Evolutionary conservation across 2,888 invertebrate genomes (phyloP).

Genomic region (Mantis religiosa): DNA sequence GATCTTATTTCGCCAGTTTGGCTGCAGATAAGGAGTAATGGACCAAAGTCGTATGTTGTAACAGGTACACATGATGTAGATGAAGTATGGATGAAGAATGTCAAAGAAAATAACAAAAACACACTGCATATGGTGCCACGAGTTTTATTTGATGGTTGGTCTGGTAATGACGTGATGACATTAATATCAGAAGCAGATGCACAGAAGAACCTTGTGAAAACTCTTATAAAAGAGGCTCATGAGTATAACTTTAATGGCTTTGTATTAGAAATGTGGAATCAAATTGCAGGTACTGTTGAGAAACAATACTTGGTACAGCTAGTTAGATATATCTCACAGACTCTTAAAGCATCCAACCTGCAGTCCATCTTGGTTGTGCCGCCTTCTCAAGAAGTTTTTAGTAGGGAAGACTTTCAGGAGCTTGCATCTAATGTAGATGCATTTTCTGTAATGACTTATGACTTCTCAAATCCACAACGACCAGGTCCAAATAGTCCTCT

Average conservation of each 20-base stretch:
- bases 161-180: slow-evolving; percentile 64
- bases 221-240: slow-evolving; percentile 57
- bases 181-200: slow-evolving; percentile 66
- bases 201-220: slow-evolving; percentile 61
- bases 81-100: slow-evolving; percentile 72
- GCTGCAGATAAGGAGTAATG: slow-evolving; percentile 75
- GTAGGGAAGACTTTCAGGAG: slow-evolving; percentile 68
- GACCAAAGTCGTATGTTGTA: slow-evolving; percentile 57
- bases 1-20: slow-evolving; percentile 91
- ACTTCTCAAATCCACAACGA: slow-evolving; percentile 77
- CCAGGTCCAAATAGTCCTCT: slow-evolving; percentile 90
- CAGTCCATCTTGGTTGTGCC: slow-evolving; percentile 76
- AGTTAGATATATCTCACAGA: slow-evolving; percentile 60
- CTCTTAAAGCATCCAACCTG: slow-evolving; percentile 43
- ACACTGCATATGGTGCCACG: slow-evolving; percentile 74
- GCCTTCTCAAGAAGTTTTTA: slow-evolving; percentile 67
- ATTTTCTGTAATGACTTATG: slow-evolving; percentile 96
- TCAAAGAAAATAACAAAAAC: slow-evolving; percentile 56
- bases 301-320: slow-evolving; percentile 56
- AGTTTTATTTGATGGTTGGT: slow-evolving; percentile 85
- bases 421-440: slow-evolving; percentile 74
- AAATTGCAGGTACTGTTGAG: slow-evolving; percentile 64
- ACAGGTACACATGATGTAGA: slow-evolving; percentile 80
- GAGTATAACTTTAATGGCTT: slow-evolving; percentile 82
- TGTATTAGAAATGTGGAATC: slow-evolving; percentile 87